Conservation (phyloP, 2,797 vertebrate genomes). For the Pteropus rufus region DNA sequence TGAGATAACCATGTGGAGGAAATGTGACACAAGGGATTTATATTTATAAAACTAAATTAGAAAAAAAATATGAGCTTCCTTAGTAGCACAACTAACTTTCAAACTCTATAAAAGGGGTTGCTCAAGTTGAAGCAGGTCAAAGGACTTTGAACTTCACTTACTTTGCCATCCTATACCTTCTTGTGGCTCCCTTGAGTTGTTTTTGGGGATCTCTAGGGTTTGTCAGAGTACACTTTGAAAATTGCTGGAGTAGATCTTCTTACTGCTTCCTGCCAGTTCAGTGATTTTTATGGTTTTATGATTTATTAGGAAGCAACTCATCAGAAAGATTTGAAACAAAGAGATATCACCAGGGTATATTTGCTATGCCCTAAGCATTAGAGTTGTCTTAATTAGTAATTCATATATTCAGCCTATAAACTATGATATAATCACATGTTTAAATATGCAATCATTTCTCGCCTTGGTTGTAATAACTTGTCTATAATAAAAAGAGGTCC, state of each 20-base stretch:
- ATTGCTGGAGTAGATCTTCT: neutral
- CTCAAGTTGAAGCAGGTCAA: neutral
- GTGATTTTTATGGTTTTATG: neutral
- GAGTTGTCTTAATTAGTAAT: conserved; percentile 63
- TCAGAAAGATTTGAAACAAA: conserved; percentile 33
- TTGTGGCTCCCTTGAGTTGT: neutral
- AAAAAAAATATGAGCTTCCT: neutral
- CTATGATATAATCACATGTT: conserved; percentile 68
- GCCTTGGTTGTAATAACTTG: conserved; percentile 69
- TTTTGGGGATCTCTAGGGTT: neutral
- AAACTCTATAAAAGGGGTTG: neutral
- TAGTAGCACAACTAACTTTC: neutral
- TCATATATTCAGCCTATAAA: conserved; percentile 66
- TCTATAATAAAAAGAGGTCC: conserved; percentile 64
- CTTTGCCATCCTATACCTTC: neutral
- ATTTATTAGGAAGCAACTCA: neutral
- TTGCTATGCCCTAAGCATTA: conserved; percentile 12
- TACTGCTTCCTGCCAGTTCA: neutral
- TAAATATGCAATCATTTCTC: conserved; percentile 69
- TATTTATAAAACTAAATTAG: conserved; percentile 6
- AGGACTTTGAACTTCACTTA: neutral
- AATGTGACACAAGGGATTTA: neutral
- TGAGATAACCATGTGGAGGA: neutral
- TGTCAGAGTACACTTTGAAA: neutral
- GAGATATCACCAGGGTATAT: neutral